Evolutionary conservation across 37 sponge, comb jelly and placozoan species (phyloP), one percentile per base, ranked within the genome.

Genomic region (Spongilla lacustris): DNA sequence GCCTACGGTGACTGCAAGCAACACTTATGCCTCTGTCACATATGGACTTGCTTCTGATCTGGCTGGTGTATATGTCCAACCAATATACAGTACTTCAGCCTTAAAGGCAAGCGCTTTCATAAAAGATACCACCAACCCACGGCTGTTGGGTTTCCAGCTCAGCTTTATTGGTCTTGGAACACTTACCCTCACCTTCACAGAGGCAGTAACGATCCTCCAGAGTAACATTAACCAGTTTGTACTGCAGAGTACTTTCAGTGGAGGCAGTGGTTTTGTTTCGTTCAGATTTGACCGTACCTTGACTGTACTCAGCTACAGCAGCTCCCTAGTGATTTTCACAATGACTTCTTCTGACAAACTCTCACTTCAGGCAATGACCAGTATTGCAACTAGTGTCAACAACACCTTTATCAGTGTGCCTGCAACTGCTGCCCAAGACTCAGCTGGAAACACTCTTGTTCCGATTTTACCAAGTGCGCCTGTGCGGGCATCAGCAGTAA

Each of bases 181-280:
- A 23, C 82, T 97, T 22, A 85, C 85, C 69, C 86, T 97, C 30
- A 92, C 95, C 19, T 97, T 97, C 81, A 91, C 93, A 30, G 97
- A 97, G 67, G 90, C 95, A n/a, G 95, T 97, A 0, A 17, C 86
- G 17, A 73, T 86, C 5, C 23, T 31, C 13, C 75, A 79, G 17
- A 70, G 92, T 21, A 49, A 70, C 21, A 83, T 87, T 13, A 58
- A 81, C 66, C 75, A 70, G 13, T 69, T 96, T 70, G 79, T 85
- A 4, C 76, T 97, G 12, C 84, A 89, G 35, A 88, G 89, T 84
- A 85, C 91, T n/a, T 77, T 78, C 6, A 74, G 67, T 41, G 30
- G 71, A 21, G 19, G 58, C 58, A 58, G 58, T 17, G 21, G 21
- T 14, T 58, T 90, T 22, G 25, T 73, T 23, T 28, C 36, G 10